These are phyloP conservation scores for Pseudocheirus occidentalis DNA, from an alignment of 2,797 vertebrate genomes.

Conservation along the genomic window DNA sequence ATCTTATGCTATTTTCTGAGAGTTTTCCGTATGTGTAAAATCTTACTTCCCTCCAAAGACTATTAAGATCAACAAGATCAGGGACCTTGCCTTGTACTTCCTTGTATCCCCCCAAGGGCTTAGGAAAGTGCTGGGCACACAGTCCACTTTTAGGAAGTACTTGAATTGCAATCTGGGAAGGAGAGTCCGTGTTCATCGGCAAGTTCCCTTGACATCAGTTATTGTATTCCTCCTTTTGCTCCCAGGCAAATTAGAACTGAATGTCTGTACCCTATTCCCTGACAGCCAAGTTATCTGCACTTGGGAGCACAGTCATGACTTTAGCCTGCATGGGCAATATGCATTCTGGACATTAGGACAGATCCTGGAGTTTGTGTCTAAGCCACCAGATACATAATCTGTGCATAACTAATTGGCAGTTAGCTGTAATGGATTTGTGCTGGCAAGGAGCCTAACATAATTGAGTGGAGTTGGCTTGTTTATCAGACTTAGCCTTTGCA, in stretches of 20 bases:
- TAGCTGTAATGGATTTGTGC: not conserved
- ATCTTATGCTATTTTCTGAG: not conserved
- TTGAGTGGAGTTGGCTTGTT: fast-evolving
- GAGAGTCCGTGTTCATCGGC: fast-evolving
- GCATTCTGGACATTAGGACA: fast-evolving
- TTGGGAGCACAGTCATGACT: not conserved
- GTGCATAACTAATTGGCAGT: not conserved
- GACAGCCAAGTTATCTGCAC: fast-evolving
- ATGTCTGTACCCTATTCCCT: fast-evolving
- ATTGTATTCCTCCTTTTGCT: fast-evolving
- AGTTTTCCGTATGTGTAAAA: not conserved
- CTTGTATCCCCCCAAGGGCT: fast-evolving
- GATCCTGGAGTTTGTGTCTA: not conserved
- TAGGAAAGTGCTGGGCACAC: fast-evolving
- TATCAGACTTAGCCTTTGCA: not conserved
- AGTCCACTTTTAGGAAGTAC: fast-evolving
- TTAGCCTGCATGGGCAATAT: not conserved
- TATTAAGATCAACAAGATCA: not conserved
- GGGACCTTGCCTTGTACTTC: fast-evolving
- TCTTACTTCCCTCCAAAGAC: not conserved
- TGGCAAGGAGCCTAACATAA: not conserved
- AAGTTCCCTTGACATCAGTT: too few species aligned
- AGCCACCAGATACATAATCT: not conserved
- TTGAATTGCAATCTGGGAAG: not conserved
- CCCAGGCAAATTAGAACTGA: not conserved